Base-by-base conservation (phyloP, 92 coral and sea anemone species). In the Ricordea florida region DNA sequence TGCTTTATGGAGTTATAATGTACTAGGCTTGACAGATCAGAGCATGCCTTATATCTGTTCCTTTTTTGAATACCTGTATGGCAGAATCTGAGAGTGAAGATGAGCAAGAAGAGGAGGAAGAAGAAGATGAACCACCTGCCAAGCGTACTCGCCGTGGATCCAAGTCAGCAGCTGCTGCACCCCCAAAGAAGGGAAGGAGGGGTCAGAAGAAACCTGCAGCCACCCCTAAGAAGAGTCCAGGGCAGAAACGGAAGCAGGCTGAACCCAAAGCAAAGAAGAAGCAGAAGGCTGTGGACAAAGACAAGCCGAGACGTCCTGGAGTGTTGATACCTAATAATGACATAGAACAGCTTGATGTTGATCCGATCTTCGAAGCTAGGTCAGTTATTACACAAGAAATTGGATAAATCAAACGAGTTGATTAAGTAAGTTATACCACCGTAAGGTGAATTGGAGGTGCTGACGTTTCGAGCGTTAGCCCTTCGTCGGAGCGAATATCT, bases 331-430 rank as follows among this genome's bases (percentile, higher is more conserved):
- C 97, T 32, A 87, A 82, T 24, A 69, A 62, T 33, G 48, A 52
- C 14, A 87, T 91, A 52, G 74, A 91, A 43, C 79, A 83, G 16
- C 62, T 74, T 41, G 85, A 91, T 29, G 47, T 80, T 24, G 93
- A 91, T 70, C 97, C 97, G 13, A 88, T 90, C n/a, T 91, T 91
- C 76, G 97, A 84, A 58, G 66, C 93, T 25, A 91, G 93, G 97
- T 91, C 13, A 17, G 94, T 48, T 13, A 23, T 28, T 56, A 26
- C 16, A 15, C 27, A n/a, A n/a, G n/a, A n/a, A n/a, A n/a, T n/a
- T n/a, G n/a, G n/a, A n/a, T n/a, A n/a, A n/a, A n/a, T n/a, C n/a
- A n/a, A n/a, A n/a, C n/a, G n/a, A n/a, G n/a, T n/a, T n/a, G n/a
- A n/a, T n/a, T n/a, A n/a, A n/a, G n/a, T n/a, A n/a, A n/a, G n/a